Base-by-base conservation (phyloP, 2,113 vertebrate species). In the Potamarius usumacintae region DNA sequence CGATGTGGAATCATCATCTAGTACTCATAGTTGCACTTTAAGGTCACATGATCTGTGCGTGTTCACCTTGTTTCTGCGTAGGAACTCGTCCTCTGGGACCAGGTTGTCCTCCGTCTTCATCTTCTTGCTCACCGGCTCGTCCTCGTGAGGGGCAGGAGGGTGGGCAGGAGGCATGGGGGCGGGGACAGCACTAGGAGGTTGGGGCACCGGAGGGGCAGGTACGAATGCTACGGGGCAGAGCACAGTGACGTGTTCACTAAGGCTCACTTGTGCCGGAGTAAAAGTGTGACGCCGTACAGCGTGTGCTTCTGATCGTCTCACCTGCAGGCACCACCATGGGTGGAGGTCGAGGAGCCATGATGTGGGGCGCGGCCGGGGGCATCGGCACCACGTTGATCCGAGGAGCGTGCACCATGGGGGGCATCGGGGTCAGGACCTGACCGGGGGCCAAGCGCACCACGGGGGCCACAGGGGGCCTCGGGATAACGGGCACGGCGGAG, bases 321-420 rank as follows among this genome's bases (percentile, higher is more conserved):
- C 98, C 95, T 90, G 97, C 92, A 30, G 98, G 98, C 27, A 99
- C 97, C 34, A 99, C 98, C 98, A 99, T 99, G 55, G 97, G 98
- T 0, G 98, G 98, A 0, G 98, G 97, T 87, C 97, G 96, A 0
- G 97, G 97, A 6, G 97, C 95, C 98, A 99, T 98, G 85, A 99
- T 94, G 88, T 97, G 98, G 1, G 97, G 96, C 1, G 94, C 96
- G 0, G 97, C 91, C 14, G 97, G 97, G 0, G 97, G 97, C 98
- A 99, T 99, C n/a, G 96, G 97, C 79, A 99, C 97, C 87, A 99
- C 97, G 0, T 98, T 99, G 94, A 99, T 98, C 60, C 98, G 97
- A 0, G 97, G 96, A 7, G 96, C 95, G 6, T 98, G 96, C 67
- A 99, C 96, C 91, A 99, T 99, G 0, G 97, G 97, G 0, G 98